Evolutionary conservation across 2,113 vertebrate species (phyloP).

Genomic region (Enhydra lutris): DNA sequence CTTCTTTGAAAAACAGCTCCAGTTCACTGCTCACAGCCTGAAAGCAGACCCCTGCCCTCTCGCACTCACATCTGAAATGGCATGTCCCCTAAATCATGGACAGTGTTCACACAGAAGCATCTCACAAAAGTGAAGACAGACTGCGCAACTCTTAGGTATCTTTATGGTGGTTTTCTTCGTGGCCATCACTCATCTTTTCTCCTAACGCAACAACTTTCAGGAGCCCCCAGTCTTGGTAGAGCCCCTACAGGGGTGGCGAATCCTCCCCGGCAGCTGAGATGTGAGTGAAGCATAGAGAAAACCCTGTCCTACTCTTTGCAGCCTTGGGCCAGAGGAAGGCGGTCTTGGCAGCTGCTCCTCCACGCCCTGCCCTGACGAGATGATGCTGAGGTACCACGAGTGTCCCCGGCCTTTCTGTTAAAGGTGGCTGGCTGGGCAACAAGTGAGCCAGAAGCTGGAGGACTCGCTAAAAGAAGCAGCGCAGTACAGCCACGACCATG

Average conservation of each 20-base stretch:
- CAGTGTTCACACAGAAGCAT: not conserved
- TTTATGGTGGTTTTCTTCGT: not conserved
- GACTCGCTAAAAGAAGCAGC: not conserved
- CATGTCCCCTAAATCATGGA: not conserved
- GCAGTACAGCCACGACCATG: not conserved
- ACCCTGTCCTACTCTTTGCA: not conserved
- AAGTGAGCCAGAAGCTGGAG: not conserved
- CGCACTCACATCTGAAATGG: not conserved
- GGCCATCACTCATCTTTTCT: not conserved
- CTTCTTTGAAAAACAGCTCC: not conserved
- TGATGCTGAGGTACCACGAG: not conserved
- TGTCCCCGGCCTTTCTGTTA: not conserved
- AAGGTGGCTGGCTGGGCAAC: not conserved
- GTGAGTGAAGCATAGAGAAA: accelerated
- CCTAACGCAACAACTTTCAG: not conserved
- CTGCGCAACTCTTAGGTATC: too few species aligned
- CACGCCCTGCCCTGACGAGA: not conserved
- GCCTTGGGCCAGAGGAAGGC: not conserved
- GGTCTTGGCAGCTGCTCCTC: not conserved
- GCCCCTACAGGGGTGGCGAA: not conserved
- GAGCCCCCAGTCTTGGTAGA: not conserved
- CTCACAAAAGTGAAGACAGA: not conserved
- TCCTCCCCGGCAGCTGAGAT: not conserved
- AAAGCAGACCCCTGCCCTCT: not conserved
- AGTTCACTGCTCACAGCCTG: not conserved